Evolutionary conservation across 2,797 vertebrate genomes (phyloP).

Genomic region (Chelmon rostratus): DNA sequence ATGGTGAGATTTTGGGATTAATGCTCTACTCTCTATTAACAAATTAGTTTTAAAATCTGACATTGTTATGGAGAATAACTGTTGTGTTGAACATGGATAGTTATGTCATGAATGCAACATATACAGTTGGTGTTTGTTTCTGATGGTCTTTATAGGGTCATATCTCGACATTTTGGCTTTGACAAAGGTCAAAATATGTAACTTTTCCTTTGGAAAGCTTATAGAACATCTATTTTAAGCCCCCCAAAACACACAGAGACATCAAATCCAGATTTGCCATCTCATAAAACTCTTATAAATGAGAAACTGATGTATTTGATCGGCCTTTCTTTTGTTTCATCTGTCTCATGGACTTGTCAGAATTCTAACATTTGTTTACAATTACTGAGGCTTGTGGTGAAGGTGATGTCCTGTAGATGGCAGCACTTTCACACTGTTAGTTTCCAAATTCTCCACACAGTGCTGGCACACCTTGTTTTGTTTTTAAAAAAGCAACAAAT

Average conservation of each 20-base stretch:
- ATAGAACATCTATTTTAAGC: conserved; percentile 14
- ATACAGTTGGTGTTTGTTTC: not conserved
- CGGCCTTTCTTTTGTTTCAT: not conserved
- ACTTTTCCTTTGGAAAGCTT: not conserved
- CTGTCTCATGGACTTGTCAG: not conserved
- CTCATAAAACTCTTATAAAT: not conserved
- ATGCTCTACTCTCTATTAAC: too few relatives aligned
- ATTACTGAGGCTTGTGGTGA: conserved; percentile 23
- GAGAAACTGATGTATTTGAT: not conserved
- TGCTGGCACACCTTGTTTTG: conserved; percentile 41
- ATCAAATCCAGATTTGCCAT: not conserved
- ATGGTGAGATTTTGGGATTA: not conserved
- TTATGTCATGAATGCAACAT: not conserved
- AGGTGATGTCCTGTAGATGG: conserved; percentile 74
- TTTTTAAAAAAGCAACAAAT: conserved; percentile 31
- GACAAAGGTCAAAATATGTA: not conserved
- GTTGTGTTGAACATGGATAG: conserved; percentile 4
- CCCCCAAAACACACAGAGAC: not conserved
- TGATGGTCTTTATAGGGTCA: not conserved
- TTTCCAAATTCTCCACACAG: conserved; percentile 10
- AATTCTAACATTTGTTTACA: conserved; percentile 19
- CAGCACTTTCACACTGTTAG: conserved; percentile 55
- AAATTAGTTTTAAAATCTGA: not conserved
- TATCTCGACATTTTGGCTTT: conserved; percentile 1
- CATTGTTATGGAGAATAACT: not conserved